phyloP scores from a whole-genome alignment of 2,888 invertebrate genomes.

The Agonum fuliginosum region DNA sequence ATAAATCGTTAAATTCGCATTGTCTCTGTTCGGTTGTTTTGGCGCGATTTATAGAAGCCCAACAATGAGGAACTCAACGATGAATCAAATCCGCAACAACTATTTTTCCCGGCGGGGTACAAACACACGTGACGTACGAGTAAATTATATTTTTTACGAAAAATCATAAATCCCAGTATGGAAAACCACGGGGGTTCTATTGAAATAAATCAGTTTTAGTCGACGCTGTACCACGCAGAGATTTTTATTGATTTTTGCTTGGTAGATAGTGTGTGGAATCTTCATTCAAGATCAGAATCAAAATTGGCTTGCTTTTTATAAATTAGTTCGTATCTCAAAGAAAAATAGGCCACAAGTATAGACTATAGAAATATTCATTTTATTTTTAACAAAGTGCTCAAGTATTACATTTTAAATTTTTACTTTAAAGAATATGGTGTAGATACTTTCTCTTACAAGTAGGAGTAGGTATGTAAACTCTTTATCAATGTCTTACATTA shows the following conservation, averaged over 20 bases:
- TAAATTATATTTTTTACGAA: slow-evolving; percentile 52
- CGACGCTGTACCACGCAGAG: neutral
- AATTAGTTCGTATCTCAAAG: neutral
- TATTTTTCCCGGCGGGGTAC: slow-evolving; percentile 31
- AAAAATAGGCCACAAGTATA: no score
- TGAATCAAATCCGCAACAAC: slow-evolving; percentile 47
- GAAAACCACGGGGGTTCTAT: slow-evolving; percentile 43
- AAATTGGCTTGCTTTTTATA: neutral
- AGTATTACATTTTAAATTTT: no score
- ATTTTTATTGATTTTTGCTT: neutral
- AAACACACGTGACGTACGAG: slow-evolving; percentile 5
- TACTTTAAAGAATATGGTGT: no score
- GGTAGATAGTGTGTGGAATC: neutral
- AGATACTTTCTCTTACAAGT: no score
- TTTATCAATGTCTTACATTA: no score
- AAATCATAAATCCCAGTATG: slow-evolving; percentile 47
- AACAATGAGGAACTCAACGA: slow-evolving; percentile 40
- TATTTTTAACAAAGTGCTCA: no score
- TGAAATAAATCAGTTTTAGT: slow-evolving; percentile 40
- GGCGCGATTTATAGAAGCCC: slow-evolving; percentile 26
- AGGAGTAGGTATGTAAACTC: no score
- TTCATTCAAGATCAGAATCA: neutral
- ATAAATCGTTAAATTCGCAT: slow-evolving; percentile 27
- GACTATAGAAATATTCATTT: no score
- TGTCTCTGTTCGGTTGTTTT: slow-evolving; percentile 29